Base-by-base conservation (phyloP, 2,888 invertebrate species). In the Dromius quadrimaculatus region DNA sequence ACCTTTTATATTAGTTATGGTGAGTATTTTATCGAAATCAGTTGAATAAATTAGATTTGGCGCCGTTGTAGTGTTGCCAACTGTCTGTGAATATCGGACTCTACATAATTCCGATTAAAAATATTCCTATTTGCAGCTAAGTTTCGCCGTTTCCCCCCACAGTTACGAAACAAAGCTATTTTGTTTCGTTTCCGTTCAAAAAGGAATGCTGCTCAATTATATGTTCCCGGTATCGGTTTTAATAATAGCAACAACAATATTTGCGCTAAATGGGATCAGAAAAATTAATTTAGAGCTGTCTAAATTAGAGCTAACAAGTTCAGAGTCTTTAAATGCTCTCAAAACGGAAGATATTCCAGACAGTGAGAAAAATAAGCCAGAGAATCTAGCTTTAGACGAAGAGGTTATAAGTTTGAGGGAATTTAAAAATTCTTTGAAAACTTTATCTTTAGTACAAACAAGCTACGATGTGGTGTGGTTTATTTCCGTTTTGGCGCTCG, bases 111-210 rank as follows among this genome's bases (percentile, higher is more conserved):
- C 74, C 59, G 54, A 47, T 62, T 47, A 23, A 63, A 45, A 28
- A 19, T 47, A 2, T 13, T 6, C 9, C 72, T 71, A 17, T 71
- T 83, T 84, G 72, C 79, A 88, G 87, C 85, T 88, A 73, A 89
- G 90, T 73, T 90, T 88, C 77, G 85, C 88, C 4, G 82, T 88
- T n/a, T 87, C 90, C 23, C 88, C 90, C 76, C 86, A 87, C 74
- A 90, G 90, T 73, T 91, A 91, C 77, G 91, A 92, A 82, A 89
- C 87, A 28, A 87, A 88, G 74, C 87, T 87, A 76, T 92, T 90
- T 78, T 92, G 92, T 78, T 92, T 91, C 88, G 88, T 92, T 86
- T 91, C 91, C 0, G 88, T 91, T 45, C 90, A 90, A 79, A 88
- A 89, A 76, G 91, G 91, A 2, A 91, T 92, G 90, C 87, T 91